Evolutionary conservation across 2,797 vertebrate genomes (phyloP), one percentile per base, ranked within the genome.

Genomic region (Tauraco hartlaubi): DNA sequence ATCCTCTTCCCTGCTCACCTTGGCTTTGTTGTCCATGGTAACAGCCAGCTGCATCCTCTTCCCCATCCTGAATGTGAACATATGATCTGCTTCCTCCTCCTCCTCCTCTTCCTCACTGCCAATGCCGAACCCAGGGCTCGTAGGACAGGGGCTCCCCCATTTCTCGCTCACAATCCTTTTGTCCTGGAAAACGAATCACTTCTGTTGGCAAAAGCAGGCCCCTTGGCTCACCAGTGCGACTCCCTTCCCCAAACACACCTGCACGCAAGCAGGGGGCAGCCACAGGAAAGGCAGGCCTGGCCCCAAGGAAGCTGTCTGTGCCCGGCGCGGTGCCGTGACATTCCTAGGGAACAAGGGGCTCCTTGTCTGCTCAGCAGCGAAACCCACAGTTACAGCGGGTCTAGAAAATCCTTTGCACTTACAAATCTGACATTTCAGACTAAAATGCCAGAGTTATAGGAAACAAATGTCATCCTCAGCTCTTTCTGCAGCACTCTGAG

Each of bases 41-140:
- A 99, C 98, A 3, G 98, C 98, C 79, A 99, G 97, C 94, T 99
- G 99, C 96, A 99, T 99, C 94, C 99, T 98, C 95, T 99, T 98
- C 62, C 98, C 99, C 96, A 98, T 97, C 67, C 98, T 98, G 75
- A 98, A 95, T 15, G 97, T 95, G 85, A 98, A 98, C 8, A 41
- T 87, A 15, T 97, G 92, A 66, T 96, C 97, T 4, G 94, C 96
- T 23, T 97, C 98, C 15, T 97, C 98, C 31, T 97, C 98, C 41
- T 95, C 97, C 13, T 97, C 97, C 2, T 98, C 98, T 28, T 97
- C 97, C 52, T 97, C 98, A 22, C 89, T 95, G 20, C 95, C 94
- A 58, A 97, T 95, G 94, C 94, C 92, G 1, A 97, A 97, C 55
- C 98, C 98, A 9, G 92, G 88, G 91, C 96, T 92, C 4, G 92